Evolutionary conservation across 2,113 vertebrate genomes (phyloP).

Genomic region (Pelmatolapia mariae): DNA sequence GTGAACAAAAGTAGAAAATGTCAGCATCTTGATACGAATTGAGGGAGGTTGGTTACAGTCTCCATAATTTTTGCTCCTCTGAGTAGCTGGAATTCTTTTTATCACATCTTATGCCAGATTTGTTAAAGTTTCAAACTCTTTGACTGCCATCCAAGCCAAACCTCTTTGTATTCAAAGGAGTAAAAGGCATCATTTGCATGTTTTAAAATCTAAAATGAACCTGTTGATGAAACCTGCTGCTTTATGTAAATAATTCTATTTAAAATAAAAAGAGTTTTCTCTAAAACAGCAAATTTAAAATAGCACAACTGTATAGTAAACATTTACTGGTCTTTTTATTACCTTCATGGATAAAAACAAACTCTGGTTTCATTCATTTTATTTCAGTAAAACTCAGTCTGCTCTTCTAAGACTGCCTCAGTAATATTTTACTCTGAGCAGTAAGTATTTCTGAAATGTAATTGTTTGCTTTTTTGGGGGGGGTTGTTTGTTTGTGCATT

Average conservation of each 20-base stretch:
- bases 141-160: not conserved
- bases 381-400: not conserved
- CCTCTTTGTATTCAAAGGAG: not conserved
- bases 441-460: not conserved
- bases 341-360: not conserved
- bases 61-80: not conserved
- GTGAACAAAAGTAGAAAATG: not conserved
- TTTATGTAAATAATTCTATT: not conserved
- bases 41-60: not conserved
- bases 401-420: not conserved
- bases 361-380: not conserved
- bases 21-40: not conserved
- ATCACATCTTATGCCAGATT: not conserved
- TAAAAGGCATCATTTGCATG: not conserved
- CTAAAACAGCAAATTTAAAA: not conserved
- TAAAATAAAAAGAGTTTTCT: not conserved
- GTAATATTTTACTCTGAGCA: not conserved
- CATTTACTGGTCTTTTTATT: not conserved
- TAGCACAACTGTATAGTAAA: not conserved
- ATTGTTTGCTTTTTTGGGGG: not conserved
- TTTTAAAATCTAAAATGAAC: not conserved
- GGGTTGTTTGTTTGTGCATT: not conserved
- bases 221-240: not conserved
- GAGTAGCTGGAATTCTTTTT: not conserved
- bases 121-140: not conserved